Conservation (phyloP, 2,888 invertebrate species). For the Synergus itoensis region DNA sequence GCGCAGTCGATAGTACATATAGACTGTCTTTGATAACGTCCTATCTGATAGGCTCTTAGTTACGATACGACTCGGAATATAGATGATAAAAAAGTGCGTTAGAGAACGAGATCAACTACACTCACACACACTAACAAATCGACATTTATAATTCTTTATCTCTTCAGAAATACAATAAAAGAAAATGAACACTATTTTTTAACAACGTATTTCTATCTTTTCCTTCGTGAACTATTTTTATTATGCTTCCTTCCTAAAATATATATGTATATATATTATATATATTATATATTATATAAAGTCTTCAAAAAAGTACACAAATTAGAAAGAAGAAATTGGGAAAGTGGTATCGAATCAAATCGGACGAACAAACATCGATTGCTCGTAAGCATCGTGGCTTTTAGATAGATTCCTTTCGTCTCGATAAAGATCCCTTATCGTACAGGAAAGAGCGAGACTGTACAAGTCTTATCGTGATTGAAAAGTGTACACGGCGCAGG, state of each 20-base stretch:
- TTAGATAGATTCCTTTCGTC: neutral
- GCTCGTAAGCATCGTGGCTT: neutral
- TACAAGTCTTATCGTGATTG: conserved; percentile 2
- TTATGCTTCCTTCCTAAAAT: neutral
- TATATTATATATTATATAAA: neutral
- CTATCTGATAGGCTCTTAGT: conserved; percentile 14
- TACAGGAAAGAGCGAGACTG: conserved; percentile 38
- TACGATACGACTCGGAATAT: neutral
- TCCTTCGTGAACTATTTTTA: neutral
- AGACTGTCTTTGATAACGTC: conserved; percentile 10
- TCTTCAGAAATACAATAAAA: neutral
- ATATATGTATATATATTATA: too few relatives aligned
- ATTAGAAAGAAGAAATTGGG: too few relatives aligned
- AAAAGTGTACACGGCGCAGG: conserved; percentile 25
- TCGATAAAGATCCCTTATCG: neutral
- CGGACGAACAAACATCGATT: neutral
- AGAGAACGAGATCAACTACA: neutral
- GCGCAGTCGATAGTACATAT: conserved; percentile 11
- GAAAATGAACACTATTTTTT: neutral
- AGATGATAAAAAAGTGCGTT: conserved; percentile 2
- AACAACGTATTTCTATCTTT: neutral
- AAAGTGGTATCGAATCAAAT: neutral
- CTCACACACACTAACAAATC: neutral
- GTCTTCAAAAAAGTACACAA: neutral
- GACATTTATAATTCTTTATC: neutral